phyloP scores from a whole-genome alignment of 2,113 vertebrate genomes.

The Callochromis pleurospilus region DNA sequence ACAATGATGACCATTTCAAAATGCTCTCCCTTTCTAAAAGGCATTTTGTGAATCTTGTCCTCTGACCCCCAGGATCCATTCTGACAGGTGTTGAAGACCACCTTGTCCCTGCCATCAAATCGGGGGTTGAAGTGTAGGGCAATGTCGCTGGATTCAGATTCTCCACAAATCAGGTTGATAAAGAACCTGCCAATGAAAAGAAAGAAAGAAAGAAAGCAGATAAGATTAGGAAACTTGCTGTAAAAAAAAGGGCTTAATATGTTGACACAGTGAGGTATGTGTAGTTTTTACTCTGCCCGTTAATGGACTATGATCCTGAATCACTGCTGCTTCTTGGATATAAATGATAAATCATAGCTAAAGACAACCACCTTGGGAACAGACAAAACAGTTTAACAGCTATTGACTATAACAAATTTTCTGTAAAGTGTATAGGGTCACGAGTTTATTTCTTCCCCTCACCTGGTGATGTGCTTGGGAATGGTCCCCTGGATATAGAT shows the following conservation, averaged over 20 bases:
- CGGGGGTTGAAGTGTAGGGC: constrained; percentile 81
- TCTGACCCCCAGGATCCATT: constrained; percentile 67
- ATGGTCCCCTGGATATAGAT: constrained; percentile 77
- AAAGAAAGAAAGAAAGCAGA: background rate
- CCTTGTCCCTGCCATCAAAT: constrained; percentile 77
- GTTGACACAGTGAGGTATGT: background rate
- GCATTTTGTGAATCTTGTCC: constrained; percentile 70
- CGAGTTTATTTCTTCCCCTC: background rate
- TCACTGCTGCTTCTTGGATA: background rate
- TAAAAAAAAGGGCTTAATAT: background rate
- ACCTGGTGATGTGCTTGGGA: constrained; percentile 71
- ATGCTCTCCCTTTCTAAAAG: constrained; percentile 65
- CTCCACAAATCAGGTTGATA: constrained; percentile 72
- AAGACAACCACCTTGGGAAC: background rate
- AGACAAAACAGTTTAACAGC: background rate
- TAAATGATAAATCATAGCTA: background rate
- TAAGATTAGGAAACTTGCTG: background rate
- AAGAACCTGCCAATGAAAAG: constrained; percentile 61
- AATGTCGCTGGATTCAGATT: constrained; percentile 57
- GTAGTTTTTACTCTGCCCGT: no score
- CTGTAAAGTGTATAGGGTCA: background rate
- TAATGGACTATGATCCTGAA: no score
- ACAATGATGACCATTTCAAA: constrained; percentile 76
- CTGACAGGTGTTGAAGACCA: constrained; percentile 75
- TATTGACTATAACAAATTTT: background rate